Percentiles rank a stretch among this genome's conserved stretches.
These are phyloP conservation scores for Dermatemys mawii DNA, from an alignment of 2,113 vertebrate species.

Conservation along the genomic window DNA sequence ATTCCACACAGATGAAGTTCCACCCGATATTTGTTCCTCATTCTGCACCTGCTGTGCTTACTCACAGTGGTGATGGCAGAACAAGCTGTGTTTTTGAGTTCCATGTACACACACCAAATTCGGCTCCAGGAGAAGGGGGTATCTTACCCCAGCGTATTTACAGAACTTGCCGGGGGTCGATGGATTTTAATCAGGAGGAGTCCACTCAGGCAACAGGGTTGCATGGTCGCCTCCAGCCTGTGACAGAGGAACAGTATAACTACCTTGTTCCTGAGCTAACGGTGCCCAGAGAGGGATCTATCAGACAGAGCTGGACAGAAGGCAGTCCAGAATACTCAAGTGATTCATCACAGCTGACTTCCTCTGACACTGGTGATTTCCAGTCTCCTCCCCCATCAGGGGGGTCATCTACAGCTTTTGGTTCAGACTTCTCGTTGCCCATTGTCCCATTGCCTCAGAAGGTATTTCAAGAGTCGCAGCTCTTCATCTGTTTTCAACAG, in stretches of 20 bases:
- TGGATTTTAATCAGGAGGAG: constrained; percentile 91
- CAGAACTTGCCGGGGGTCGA: constrained; percentile 84
- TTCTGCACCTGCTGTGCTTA: constrained; percentile 90
- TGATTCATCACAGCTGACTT: constrained; percentile 91
- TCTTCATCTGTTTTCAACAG: constrained; percentile 85
- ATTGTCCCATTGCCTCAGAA: constrained; percentile 82
- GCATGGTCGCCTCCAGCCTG: constrained; percentile 90
- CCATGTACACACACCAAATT: constrained; percentile 81
- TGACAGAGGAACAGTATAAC: constrained; percentile 90
- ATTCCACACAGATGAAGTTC: constrained; percentile 80
- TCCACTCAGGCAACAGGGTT: constrained; percentile 68
- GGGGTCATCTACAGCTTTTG: constrained; percentile 75
- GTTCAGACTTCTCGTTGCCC: constrained; percentile 80
- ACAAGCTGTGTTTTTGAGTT: constrained; percentile 91
- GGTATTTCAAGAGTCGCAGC: constrained; percentile 82
- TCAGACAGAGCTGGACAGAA: constrained; percentile 84
- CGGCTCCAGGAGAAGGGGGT: constrained; percentile 83
- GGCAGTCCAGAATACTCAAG: constrained; percentile 93
- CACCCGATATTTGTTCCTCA: constrained; percentile 87
- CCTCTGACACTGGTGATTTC: constrained; percentile 92
- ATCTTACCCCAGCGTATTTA: constrained; percentile 83
- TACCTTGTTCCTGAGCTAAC: constrained; percentile 84
- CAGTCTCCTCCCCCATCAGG: constrained; percentile 86
- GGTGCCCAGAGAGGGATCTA: constrained; percentile 83
- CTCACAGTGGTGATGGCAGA: constrained; percentile 81